Evolutionary conservation across 37 sponge, comb jelly and placozoan genomes (phyloP).

Genomic region (Beroe ovata): DNA sequence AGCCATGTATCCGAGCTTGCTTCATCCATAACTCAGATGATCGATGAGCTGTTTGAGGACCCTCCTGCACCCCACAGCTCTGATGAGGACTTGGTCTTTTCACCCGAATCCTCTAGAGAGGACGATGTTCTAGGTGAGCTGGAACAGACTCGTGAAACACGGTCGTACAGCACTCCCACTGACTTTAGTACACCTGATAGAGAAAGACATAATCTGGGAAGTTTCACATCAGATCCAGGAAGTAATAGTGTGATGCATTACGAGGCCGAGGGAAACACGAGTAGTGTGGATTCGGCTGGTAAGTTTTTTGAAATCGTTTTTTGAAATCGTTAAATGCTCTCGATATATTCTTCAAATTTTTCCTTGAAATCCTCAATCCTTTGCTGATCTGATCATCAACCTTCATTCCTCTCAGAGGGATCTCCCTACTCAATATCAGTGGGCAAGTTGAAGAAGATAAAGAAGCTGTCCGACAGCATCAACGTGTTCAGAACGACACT

Average conservation of each 20-base stretch:
- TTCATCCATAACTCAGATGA: background rate
- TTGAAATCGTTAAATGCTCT: too few species aligned
- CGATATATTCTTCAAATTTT: background rate
- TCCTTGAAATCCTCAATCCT: background rate
- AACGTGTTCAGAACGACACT: conserved; percentile 64
- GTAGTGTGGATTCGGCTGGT: too few species aligned
- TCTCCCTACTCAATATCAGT: conserved; percentile 19
- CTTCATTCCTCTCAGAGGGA: background rate
- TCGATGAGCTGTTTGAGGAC: background rate
- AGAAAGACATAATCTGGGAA: background rate
- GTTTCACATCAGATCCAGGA: background rate
- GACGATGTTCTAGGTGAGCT: background rate
- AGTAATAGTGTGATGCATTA: too few species aligned
- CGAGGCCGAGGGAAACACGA: too few species aligned
- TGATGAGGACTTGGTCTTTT: background rate
- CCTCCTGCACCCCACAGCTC: background rate
- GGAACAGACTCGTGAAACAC: background rate
- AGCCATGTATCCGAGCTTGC: background rate
- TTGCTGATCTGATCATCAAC: background rate
- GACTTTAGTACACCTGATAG: background rate
- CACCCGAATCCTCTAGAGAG: background rate
- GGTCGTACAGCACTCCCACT: background rate
- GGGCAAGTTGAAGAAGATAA: conserved; percentile 32
- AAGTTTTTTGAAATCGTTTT: too few species aligned
- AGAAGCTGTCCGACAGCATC: conserved; percentile 7